A percentile compares a stretch with the other conserved stretches of the same genome.
phyloP scores from a whole-genome alignment of 2,113 vertebrate genomes.

The Tricholaema leucomelas region DNA sequence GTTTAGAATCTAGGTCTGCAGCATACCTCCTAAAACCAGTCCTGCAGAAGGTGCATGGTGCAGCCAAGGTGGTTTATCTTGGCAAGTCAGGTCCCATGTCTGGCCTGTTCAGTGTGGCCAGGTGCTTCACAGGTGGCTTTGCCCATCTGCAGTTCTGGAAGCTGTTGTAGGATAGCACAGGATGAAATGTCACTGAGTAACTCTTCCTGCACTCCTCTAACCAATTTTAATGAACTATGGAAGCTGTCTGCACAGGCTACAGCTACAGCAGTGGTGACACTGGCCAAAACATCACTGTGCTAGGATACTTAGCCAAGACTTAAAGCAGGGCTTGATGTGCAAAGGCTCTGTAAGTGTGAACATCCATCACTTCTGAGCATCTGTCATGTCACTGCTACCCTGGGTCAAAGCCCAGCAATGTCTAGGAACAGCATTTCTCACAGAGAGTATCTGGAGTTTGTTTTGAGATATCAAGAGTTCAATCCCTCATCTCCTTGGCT shows the following conservation, averaged over 20 bases:
- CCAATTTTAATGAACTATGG: background rate
- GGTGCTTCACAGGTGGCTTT: background rate
- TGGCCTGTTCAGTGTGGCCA: background rate
- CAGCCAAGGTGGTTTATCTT: background rate
- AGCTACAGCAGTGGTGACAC: background rate
- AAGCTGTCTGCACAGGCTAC: background rate
- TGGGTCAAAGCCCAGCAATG: background rate
- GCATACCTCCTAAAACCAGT: background rate
- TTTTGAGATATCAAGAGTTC: background rate
- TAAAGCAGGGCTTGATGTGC: background rate
- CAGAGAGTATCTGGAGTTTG: background rate
- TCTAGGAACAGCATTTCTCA: background rate
- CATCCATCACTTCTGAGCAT: background rate
- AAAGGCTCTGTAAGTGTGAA: background rate
- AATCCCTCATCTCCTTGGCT: background rate
- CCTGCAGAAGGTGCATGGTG: fast-evolving
- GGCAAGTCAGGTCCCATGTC: background rate
- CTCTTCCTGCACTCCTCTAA: background rate
- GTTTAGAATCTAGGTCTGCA: background rate
- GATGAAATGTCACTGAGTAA: background rate
- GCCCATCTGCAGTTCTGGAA: background rate
- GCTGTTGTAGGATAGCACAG: background rate
- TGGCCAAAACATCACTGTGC: background rate
- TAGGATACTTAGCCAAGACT: background rate
- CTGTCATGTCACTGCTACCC: background rate